Evolutionary conservation across 2,888 invertebrate species (phyloP).

Genomic region (Aethes cnicana): DNA sequence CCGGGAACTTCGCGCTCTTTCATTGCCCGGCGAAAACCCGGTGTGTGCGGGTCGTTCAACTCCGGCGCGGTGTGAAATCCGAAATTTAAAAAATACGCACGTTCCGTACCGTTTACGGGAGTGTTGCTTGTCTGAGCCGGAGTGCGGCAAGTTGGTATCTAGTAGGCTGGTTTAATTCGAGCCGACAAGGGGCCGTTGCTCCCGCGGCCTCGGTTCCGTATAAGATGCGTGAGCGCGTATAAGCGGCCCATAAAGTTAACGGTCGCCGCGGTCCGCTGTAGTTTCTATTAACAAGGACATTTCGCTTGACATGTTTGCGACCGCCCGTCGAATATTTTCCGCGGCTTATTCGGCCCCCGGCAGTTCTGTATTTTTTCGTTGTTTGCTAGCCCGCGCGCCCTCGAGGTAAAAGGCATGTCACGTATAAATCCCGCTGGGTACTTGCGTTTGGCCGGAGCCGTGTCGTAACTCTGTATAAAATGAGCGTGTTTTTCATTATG

Average conservation of each 20-base stretch:
- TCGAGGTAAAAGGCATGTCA: conserved; percentile 29
- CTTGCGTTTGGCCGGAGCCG: conserved; percentile 36
- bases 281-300: conserved; percentile 51
- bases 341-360: conserved; percentile 36
- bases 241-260: conserved; percentile 39
- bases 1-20: conserved; percentile 21
- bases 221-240: conserved; percentile 41
- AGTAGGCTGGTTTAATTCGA: conserved; percentile 47
- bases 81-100: conserved; percentile 30
- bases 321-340: conserved; percentile 47
- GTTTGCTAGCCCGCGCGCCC: conserved; percentile 40
- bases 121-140: conserved; percentile 32
- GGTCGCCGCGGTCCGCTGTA: conserved; percentile 41
- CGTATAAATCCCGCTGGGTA: conserved; percentile 39
- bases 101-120: conserved; percentile 39
- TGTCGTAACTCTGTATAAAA: conserved; percentile 1
- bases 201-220: conserved; percentile 14
- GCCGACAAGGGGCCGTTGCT: conserved; percentile 24
- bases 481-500: conserved; percentile 1
- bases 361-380: conserved; percentile 33
- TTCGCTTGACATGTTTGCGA: conserved; percentile 44
- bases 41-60: conserved; percentile 40
- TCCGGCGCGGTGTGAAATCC: conserved; percentile 17
- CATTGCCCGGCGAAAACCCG: conserved; percentile 16
- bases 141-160: conserved; percentile 46